Conservation (phyloP, 1,140 invertebrate genomes). For the Platorchestia sp. region DNA sequence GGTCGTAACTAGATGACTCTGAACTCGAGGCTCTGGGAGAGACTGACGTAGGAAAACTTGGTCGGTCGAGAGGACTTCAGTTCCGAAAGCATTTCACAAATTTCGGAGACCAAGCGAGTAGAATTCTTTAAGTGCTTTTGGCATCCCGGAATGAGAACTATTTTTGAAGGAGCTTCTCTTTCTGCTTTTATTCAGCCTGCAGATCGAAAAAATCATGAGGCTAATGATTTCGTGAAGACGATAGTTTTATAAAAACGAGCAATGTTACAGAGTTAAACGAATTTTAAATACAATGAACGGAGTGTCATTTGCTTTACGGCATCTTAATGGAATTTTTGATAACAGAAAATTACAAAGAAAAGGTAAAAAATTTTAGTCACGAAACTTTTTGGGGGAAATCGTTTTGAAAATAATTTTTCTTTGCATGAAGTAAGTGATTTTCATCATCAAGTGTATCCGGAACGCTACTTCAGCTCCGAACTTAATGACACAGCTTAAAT, state of each 20-base stretch:
- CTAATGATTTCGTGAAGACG: neutral
- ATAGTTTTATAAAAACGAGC: neutral
- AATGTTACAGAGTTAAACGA: neutral
- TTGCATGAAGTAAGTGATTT: neutral
- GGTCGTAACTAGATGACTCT: neutral
- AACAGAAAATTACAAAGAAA: neutral
- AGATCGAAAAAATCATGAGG: neutral
- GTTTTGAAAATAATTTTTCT: neutral
- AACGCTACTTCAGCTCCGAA: too few species aligned
- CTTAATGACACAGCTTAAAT: too few species aligned
- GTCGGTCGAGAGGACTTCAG: neutral
- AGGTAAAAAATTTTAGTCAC: neutral
- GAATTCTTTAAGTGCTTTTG: neutral
- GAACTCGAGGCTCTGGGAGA: too few species aligned
- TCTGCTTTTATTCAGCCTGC: neutral
- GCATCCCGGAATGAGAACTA: neutral
- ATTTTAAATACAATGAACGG: too few species aligned
- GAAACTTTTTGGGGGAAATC: neutral
- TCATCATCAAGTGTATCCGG: neutral
- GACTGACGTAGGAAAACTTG: neutral
- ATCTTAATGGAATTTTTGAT: too few species aligned
- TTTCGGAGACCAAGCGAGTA: neutral
- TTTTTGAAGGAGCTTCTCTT: neutral
- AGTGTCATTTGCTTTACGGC: too few species aligned
- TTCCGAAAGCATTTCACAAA: neutral